Percentiles rank a stretch among this genome's conserved stretches.
These are phyloP conservation scores for Drosophila tsacasi DNA, from an alignment of 1,140 invertebrate species.

Conservation along the genomic window DNA sequence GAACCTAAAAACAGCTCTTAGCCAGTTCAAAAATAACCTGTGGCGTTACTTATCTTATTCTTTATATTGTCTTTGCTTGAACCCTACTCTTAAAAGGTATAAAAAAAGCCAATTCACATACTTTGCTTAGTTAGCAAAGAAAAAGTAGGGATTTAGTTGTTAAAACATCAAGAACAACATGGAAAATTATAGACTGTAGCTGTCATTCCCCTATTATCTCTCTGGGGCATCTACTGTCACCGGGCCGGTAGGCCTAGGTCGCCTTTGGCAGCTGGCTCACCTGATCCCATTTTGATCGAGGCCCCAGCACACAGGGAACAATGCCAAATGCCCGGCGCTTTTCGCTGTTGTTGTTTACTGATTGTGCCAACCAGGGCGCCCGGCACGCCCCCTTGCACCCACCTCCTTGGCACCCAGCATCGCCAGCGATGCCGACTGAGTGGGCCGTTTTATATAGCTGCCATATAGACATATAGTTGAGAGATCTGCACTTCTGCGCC, in stretches of 20 bases:
- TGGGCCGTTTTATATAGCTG: conserved; percentile 37
- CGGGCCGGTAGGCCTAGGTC: conserved; percentile 33
- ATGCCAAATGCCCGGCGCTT: conserved; percentile 37
- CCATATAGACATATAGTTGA: conserved; percentile 59
- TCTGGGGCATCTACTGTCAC: conserved; percentile 1
- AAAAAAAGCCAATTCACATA: too few relatives aligned
- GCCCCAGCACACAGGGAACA: conserved; percentile 30
- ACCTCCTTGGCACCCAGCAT: conserved; percentile 3
- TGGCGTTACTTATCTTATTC: not conserved
- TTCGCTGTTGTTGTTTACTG: conserved; percentile 39
- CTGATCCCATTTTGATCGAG: conserved; percentile 21
- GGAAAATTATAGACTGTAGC: not conserved
- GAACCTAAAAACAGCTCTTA: not conserved
- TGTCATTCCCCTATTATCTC: too few relatives aligned
- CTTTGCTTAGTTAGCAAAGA: not conserved
- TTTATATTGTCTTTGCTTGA: not conserved
- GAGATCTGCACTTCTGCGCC: conserved; percentile 43
- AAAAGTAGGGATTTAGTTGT: not conserved
- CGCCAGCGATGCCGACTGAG: not conserved
- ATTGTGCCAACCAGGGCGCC: conserved; percentile 36
- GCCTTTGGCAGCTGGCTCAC: conserved; percentile 20
- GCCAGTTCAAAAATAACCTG: not conserved
- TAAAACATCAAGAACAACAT: too few relatives aligned
- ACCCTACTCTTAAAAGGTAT: too few relatives aligned
- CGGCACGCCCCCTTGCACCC: conserved; percentile 4